These are phyloP conservation scores for Potamarius usumacintae DNA, from an alignment of 2,113 vertebrate species.

Conservation along the genomic window DNA sequence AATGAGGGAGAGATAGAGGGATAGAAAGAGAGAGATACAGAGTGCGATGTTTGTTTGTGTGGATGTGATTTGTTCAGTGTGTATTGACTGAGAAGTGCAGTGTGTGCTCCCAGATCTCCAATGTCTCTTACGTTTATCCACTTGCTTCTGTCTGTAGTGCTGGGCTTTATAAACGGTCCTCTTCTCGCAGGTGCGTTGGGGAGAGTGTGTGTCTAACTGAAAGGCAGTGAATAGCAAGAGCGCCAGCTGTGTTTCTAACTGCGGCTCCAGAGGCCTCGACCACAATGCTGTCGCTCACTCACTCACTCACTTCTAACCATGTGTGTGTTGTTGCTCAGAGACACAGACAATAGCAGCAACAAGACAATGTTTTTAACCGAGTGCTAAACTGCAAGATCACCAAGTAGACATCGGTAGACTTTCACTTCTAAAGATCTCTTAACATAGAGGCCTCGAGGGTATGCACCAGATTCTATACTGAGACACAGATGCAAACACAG, in stretches of 20 bases:
- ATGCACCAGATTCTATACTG: not conserved
- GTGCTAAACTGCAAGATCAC: not conserved
- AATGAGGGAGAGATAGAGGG: slow-evolving; percentile 1
- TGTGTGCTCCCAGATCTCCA: slow-evolving; percentile 26
- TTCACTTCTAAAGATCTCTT: slow-evolving; percentile 7
- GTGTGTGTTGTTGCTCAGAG: slow-evolving; percentile 21
- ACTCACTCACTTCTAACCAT: slow-evolving; percentile 24
- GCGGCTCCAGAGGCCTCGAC: slow-evolving; percentile 31
- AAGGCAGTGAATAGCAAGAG: slow-evolving; percentile 29
- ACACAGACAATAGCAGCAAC: slow-evolving; percentile 20
- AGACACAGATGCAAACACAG: slow-evolving; percentile 28
- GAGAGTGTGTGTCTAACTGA: slow-evolving; percentile 37
- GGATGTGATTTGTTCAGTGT: not conserved
- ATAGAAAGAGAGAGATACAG: not conserved
- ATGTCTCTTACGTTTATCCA: slow-evolving; percentile 11
- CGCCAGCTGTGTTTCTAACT: slow-evolving; percentile 48
- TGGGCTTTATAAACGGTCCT: slow-evolving; percentile 27
- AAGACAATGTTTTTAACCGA: slow-evolving; percentile 26
- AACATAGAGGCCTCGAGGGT: not conserved
- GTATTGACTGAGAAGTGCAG: not conserved
- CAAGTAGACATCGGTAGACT: not conserved
- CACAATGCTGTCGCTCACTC: slow-evolving; percentile 44
- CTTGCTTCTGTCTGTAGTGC: slow-evolving; percentile 18
- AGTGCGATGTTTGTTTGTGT: not conserved
- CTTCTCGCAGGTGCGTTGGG: slow-evolving; percentile 21